Base-by-base conservation (phyloP, 2,797 vertebrate species). In the Liparis tanakae region DNA sequence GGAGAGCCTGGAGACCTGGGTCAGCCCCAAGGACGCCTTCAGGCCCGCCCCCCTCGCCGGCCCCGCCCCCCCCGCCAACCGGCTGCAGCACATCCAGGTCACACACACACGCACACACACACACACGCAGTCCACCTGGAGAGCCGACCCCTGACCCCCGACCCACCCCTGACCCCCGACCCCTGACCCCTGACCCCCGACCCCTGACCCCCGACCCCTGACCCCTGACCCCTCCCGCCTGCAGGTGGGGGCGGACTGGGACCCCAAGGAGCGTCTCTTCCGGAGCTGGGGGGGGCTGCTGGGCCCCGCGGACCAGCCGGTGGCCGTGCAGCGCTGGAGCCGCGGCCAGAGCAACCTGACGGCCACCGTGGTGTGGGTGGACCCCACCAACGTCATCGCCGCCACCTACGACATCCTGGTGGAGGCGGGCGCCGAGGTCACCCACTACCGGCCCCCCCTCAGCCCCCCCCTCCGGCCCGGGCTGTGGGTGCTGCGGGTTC, bases 341-440 rank as follows among this genome's bases (percentile, higher is more conserved):
- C 97, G 98, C 10, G 95, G 96, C 2, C 95, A 96, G 85, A 84
- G 62, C 82, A 99, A 99, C 0, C 94, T 98, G 89, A 99, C 98
- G 0, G 96, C 98, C 53, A 99, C 98, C 0, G 93, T 99, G 67
- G 95, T 99, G 60, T 99, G 98, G 98, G 94, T 99, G 50, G 98
- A 99, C 86, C 98, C 98, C 2, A 83, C 97, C 54, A 98, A 99
- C 1, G 90, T 99, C 37, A 99, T 99, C 13, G 98, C 98, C 0
- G 97, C 98, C 74, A 99, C 98, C 0, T 99, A 99, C 0, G 98
- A 99, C 84, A 98, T 99, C 83, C 95, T 98, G 12, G 97, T 99
- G 10, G 98, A 99, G 58, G 95, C 96, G 36, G 92, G 94, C 0
- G 96, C 97, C 0, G 98, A 99, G 70, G 98, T 96, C 71, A 99